Percentiles rank a stretch among this genome's conserved stretches.
Evolutionary conservation across 2,888 invertebrate genomes (phyloP).

Genomic region (Baccha elongata): DNA sequence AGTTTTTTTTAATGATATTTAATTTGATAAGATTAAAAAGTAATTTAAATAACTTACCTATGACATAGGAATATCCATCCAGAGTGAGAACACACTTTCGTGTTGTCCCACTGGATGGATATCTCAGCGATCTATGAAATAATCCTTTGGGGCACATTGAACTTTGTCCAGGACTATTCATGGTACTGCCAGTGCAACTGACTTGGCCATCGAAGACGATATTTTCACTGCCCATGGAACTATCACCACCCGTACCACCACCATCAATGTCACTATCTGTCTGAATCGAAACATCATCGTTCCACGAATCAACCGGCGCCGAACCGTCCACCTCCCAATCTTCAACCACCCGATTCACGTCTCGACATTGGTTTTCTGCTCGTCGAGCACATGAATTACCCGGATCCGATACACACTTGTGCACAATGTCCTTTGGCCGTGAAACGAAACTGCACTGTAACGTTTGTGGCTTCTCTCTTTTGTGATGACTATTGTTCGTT

Average conservation of each 20-base stretch:
- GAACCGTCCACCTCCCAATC: conserved; percentile 66
- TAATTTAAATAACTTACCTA: conserved; percentile 86
- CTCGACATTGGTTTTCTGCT: conserved; percentile 34
- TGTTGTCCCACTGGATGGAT: conserved; percentile 84
- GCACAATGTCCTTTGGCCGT: conserved; percentile 86
- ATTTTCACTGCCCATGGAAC: conserved; percentile 63
- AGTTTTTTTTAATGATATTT: neutral
- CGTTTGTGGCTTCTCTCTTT: conserved; percentile 79
- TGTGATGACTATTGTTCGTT: conserved; percentile 65
- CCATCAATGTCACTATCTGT: conserved; percentile 77
- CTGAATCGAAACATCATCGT: conserved; percentile 63
- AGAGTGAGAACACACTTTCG: conserved; percentile 92
- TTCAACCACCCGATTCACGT: conserved; percentile 31
- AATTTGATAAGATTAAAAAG: neutral
- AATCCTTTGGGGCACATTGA: conserved; percentile 75
- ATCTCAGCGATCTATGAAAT: conserved; percentile 79
- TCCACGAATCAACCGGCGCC: conserved; percentile 57
- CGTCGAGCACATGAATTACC: conserved; percentile 78
- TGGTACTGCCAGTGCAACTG: conserved; percentile 77
- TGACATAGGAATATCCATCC: conserved; percentile 94
- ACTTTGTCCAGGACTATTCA: conserved; percentile 77
- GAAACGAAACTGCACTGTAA: conserved; percentile 75
- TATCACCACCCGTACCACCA: conserved; percentile 72
- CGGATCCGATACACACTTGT: conserved; percentile 87
- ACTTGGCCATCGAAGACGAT: conserved; percentile 57